Conservation (phyloP, 2,888 invertebrate genomes). For the Mylabris sibirica region DNA sequence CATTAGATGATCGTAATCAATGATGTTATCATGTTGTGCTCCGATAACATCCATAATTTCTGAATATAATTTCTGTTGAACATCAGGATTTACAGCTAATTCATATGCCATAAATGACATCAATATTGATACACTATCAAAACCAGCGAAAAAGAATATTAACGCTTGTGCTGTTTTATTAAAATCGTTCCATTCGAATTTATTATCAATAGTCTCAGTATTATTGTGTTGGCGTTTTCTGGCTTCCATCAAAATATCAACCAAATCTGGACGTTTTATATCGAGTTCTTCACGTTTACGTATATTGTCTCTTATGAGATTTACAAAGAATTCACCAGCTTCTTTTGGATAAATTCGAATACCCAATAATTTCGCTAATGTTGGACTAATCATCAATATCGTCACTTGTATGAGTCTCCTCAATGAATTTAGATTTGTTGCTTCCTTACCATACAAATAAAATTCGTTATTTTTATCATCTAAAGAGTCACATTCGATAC, state of each 20-base stretch:
- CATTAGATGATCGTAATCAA: not conserved
- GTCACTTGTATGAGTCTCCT: not conserved
- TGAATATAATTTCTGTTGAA: conserved; percentile 20
- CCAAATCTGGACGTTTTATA: not conserved
- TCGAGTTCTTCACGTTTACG: not conserved
- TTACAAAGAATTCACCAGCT: not conserved
- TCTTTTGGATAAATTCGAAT: not conserved
- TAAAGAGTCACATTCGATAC: conserved; percentile 64
- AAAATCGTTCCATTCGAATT: not conserved
- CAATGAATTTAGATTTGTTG: conserved; percentile 5
- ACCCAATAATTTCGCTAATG: not conserved
- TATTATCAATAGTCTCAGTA: not conserved
- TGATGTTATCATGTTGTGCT: not conserved
- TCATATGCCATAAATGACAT: conserved; percentile 5
- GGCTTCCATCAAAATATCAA: not conserved
- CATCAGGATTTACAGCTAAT: not conserved
- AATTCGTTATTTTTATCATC: conserved; percentile 65
- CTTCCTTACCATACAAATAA: conserved; percentile 53
- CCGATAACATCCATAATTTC: conserved; percentile 24
- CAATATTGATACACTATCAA: not conserved
- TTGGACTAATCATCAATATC: not conserved
- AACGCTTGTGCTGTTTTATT: not conserved
- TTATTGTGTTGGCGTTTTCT: not conserved
- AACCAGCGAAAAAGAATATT: not conserved
- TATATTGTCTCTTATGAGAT: not conserved